phyloP scores from a whole-genome alignment of 1,140 invertebrate genomes.

The Drosophila orena region DNA sequence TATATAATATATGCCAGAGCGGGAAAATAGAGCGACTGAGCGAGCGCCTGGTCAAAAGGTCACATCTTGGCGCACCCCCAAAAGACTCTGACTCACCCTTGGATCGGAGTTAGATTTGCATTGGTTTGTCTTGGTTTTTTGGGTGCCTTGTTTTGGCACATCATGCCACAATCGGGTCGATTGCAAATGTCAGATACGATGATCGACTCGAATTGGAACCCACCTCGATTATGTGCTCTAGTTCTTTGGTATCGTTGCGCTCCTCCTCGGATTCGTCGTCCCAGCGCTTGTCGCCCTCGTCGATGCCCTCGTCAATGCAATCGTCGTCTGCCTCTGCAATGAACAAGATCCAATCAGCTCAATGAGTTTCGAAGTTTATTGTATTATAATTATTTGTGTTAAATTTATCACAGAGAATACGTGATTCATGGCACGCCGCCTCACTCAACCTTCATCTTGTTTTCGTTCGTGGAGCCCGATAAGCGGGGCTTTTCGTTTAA shows the following conservation, averaged over 20 bases:
- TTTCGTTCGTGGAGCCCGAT: conserved; percentile 5
- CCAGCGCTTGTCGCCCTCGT: conserved; percentile 86
- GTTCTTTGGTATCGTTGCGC: conserved; percentile 82
- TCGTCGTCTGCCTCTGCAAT: conserved; percentile 92
- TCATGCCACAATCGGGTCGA: conserved; percentile 40
- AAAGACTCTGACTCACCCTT: conserved; percentile 28
- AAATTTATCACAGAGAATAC: conserved; percentile 13
- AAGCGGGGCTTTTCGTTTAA: conserved; percentile 7
- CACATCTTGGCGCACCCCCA: conserved; percentile 41
- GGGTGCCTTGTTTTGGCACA: conserved; percentile 27
- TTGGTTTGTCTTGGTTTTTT: conserved; percentile 18
- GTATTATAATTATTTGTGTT: not conserved
- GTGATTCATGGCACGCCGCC: conserved; percentile 28
- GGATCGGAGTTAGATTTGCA: conserved; percentile 28
- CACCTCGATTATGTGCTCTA: conserved; percentile 84
- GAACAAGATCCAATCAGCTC: conserved; percentile 11
- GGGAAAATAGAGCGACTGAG: conserved; percentile 52
- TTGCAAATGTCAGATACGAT: conserved; percentile 37
- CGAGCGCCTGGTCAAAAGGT: conserved; percentile 75
- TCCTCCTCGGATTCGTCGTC: conserved; percentile 87
- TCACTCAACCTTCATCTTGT: conserved; percentile 17
- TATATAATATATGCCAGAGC: not conserved
- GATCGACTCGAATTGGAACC: conserved; percentile 35
- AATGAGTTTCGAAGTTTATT: conserved; percentile 13
- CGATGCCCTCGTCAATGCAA: conserved; percentile 95